phyloP scores from a whole-genome alignment of 2,797 vertebrate species.

The Phrynocephalus vlangalii region DNA sequence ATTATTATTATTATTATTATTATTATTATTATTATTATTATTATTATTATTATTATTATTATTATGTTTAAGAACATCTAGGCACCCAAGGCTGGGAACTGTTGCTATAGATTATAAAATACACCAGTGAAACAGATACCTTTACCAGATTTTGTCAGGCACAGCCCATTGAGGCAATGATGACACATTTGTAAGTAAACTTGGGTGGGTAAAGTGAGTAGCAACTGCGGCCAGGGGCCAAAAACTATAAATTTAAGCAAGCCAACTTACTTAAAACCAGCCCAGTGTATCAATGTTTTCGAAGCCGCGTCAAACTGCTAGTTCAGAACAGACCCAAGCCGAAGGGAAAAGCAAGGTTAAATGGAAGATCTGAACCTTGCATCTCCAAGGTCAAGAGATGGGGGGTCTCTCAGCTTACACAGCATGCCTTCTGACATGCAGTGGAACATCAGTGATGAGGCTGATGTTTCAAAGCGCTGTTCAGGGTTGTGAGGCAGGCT shows the following conservation, averaged over 20 bases:
- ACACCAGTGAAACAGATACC: too few relatives aligned
- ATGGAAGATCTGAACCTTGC: constrained; percentile 34
- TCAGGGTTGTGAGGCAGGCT: constrained; percentile 29
- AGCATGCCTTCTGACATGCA: background rate
- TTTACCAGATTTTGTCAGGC: background rate
- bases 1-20: too few relatives aligned
- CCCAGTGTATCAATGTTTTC: background rate
- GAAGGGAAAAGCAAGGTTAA: constrained; percentile 49
- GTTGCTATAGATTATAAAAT: too few relatives aligned
- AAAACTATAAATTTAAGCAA: too few relatives aligned
- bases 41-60: too few relatives aligned
- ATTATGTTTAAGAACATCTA: too few relatives aligned
- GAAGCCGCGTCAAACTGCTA: background rate
- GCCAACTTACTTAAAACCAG: background rate
- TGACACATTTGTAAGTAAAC: too few relatives aligned
- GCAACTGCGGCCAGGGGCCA: too few relatives aligned
- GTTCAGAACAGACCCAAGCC: background rate
- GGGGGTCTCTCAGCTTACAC: background rate
- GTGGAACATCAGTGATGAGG: constrained; percentile 9
- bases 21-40: too few relatives aligned
- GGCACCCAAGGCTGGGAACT: too few relatives aligned
- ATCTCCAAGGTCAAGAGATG: constrained; percentile 14
- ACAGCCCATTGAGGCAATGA: background rate
- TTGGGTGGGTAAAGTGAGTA: too few relatives aligned
- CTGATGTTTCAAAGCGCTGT: constrained; percentile 10